Conservation (phyloP, 2,797 vertebrate genomes). For the Dipus sagitta region DNA sequence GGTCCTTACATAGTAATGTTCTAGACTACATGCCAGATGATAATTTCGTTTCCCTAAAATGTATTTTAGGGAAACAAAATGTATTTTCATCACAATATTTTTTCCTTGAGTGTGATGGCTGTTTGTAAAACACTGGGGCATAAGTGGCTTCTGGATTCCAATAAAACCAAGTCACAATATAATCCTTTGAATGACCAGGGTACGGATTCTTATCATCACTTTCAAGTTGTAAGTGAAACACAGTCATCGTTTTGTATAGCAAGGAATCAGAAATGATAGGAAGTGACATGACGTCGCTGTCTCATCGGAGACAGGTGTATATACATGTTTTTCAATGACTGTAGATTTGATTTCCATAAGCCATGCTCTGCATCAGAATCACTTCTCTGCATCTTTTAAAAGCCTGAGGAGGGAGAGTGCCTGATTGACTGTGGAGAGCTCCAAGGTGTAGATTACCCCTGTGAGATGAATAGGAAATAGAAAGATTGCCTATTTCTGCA, state of each 20-base stretch:
- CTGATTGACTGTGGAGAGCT: slow-evolving; percentile 68
- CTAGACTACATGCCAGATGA: slow-evolving; percentile 69
- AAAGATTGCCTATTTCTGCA: slow-evolving; percentile 60
- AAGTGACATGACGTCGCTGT: neutral
- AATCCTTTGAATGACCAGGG: neutral
- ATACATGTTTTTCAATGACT: neutral
- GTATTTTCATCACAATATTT: slow-evolving; percentile 75
- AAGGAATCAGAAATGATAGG: slow-evolving; percentile 55
- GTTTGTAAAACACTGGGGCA: slow-evolving; percentile 69
- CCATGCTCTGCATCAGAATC: slow-evolving; percentile 61
- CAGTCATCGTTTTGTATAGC: neutral
- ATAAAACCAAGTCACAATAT: slow-evolving; percentile 59
- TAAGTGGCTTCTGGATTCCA: slow-evolving; percentile 63
- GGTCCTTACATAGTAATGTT: slow-evolving; percentile 54
- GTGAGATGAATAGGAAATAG: slow-evolving; percentile 65
- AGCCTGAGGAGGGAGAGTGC: slow-evolving; percentile 56
- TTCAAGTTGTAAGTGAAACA: slow-evolving; percentile 38
- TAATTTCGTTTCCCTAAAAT: slow-evolving; percentile 76
- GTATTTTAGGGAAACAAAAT: neutral
- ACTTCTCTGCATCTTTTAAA: slow-evolving; percentile 56
- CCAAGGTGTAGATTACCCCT: slow-evolving; percentile 58
- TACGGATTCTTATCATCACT: neutral
- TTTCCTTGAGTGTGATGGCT: slow-evolving; percentile 17
- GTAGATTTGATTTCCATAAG: slow-evolving; percentile 63
- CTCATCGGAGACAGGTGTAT: neutral